Evolutionary conservation across 2,113 vertebrate genomes (phyloP).

Genomic region (Gorsachius goisagi): DNA sequence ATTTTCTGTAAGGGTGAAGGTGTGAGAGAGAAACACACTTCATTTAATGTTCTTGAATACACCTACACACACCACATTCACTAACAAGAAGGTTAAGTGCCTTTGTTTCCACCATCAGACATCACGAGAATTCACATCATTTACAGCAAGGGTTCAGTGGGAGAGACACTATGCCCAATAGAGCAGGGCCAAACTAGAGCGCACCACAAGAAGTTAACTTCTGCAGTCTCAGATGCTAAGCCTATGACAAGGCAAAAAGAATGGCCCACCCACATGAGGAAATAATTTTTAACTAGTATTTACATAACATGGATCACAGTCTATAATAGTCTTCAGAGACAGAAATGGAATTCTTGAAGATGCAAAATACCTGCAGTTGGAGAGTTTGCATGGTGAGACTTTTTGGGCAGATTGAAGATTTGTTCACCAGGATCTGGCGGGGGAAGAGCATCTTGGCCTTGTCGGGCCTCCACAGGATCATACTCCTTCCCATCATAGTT

Average conservation of each 20-base stretch:
- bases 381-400: slow-evolving; percentile 95
- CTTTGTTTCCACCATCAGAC: not conserved
- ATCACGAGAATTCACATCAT: not conserved
- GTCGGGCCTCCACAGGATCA: slow-evolving; percentile 91
- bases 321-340: not conserved
- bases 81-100: not conserved
- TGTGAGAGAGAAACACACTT: not conserved
- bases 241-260: not conserved
- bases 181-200: not conserved
- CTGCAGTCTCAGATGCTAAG: not conserved
- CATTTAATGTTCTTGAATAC: not conserved
- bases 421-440: slow-evolving; percentile 97
- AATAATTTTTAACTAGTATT: not conserved
- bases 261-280: rapidly evolving
- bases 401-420: slow-evolving; percentile 98
- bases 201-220: not conserved
- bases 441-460: slow-evolving; percentile 97
- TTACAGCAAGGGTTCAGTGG: not conserved
- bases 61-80: not conserved
- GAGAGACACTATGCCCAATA: not conserved
- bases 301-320: not conserved
- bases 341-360: not conserved
- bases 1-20: not conserved
- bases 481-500: slow-evolving; percentile 99
- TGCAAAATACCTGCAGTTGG: slow-evolving; percentile 88